Evolutionary conservation across 2,888 invertebrate genomes (phyloP).

Genomic region (Escarpia spicata): DNA sequence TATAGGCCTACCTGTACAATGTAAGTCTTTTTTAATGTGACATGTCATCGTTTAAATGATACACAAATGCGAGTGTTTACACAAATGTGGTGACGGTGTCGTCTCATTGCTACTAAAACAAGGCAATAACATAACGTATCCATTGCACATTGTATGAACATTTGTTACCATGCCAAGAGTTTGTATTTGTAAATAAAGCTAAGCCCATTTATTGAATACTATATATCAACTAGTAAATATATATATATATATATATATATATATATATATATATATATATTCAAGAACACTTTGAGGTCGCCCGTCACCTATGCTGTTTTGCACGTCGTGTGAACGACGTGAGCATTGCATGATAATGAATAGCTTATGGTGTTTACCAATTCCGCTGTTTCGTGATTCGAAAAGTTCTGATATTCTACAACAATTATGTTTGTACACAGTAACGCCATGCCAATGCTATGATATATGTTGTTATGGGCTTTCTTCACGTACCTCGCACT

Average conservation of each 20-base stretch:
- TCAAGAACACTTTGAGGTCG: not conserved
- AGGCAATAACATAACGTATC: not conserved
- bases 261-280: no score
- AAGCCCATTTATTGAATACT: no score
- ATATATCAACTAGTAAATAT: no score
- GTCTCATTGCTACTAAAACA: no score
- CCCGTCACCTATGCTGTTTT: no score
- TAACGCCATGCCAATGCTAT: not conserved
- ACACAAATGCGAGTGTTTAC: no score
- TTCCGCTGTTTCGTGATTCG: not conserved
- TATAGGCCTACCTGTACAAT: not conserved
- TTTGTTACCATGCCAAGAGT: not conserved
- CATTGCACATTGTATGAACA: not conserved
- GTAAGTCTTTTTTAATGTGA: not conserved
- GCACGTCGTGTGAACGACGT: not conserved
- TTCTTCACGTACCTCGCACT: not conserved
- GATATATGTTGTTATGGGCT: not conserved
- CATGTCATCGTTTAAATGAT: no score
- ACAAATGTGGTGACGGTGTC: no score
- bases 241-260: no score
- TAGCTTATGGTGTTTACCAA: not conserved
- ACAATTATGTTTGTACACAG: not conserved
- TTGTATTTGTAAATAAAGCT: no score
- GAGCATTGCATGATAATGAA: not conserved
- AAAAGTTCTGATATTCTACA: not conserved